phyloP scores from a whole-genome alignment of 2,888 invertebrate genomes.

The Ochropleura leucogaster region DNA sequence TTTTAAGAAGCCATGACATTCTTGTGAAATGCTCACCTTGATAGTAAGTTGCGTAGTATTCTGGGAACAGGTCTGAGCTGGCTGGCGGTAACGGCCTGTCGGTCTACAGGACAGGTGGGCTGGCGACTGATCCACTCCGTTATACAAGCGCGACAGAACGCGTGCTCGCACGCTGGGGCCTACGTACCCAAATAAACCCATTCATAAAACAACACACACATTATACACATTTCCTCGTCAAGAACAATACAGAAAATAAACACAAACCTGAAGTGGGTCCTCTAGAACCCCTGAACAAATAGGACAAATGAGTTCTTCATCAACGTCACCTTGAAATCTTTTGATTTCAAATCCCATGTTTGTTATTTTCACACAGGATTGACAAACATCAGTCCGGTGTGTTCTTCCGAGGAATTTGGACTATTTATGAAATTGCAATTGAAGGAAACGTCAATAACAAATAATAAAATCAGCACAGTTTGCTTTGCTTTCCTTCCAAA shows the following conservation, averaged over 20 bases:
- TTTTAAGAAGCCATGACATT: constrained; percentile 55
- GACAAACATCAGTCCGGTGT: constrained; percentile 74
- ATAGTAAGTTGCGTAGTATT: constrained; percentile 97
- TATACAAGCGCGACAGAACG: constrained; percentile 98
- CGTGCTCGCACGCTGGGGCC: constrained; percentile 99
- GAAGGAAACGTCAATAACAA: constrained; percentile 74
- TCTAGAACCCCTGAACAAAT: constrained; percentile 99
- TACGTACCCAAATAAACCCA: constrained; percentile 76
- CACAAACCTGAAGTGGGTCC: constrained; percentile 97
- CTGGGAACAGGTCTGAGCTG: constrained; percentile 98
- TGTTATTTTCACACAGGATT: constrained; percentile 72
- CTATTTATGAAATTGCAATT: constrained; percentile 67
- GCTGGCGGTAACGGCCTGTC: constrained; percentile 96
- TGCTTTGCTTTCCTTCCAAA: constrained; percentile 56
- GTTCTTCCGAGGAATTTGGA: constrained; percentile 54
- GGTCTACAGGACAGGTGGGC: constrained; percentile 98
- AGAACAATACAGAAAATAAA: constrained; percentile 23
- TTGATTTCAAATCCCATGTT: constrained; percentile 98
- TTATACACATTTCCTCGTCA: constrained; percentile 26
- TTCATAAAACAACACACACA: constrained; percentile 25
- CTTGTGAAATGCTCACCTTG: constrained; percentile 91
- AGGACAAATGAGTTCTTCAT: constrained; percentile 98
- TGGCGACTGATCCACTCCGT: constrained; percentile 98
- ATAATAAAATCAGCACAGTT: constrained; percentile 62
- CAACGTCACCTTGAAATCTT: constrained; percentile 98